These are phyloP conservation scores for Saguinus midas DNA, from an alignment of 2,113 vertebrate genomes.

Conservation along the genomic window DNA sequence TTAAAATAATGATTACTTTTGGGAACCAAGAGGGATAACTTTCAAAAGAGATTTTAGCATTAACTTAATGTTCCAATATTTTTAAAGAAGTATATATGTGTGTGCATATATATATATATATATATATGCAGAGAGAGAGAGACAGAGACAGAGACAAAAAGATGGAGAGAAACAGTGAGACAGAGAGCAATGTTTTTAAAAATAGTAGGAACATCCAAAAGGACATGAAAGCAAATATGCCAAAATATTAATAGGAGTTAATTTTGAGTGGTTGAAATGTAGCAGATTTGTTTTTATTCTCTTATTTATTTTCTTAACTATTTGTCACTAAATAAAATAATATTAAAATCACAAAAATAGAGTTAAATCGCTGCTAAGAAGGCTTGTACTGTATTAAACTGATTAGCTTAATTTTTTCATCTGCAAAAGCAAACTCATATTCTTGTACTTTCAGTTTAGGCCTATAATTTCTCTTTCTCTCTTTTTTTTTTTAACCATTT, in stretches of 20 bases:
- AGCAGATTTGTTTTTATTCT: neutral
- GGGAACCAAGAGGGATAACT: neutral
- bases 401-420: neutral
- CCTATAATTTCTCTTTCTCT: neutral
- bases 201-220: neutral
- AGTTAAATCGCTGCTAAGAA: neutral
- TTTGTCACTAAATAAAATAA: slow-evolving; percentile 4
- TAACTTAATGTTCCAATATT: neutral
- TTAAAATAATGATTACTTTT: neutral
- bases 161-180: neutral
- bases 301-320: neutral
- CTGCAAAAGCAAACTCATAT: neutral
- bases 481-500: neutral
- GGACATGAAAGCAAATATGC: neutral
- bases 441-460: neutral
- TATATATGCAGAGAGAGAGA: neutral
- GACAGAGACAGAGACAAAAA: neutral
- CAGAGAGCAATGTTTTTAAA: neutral
- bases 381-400: neutral
- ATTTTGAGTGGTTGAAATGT: neutral
- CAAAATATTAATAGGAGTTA: neutral
- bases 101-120: neutral
- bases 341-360: slow-evolving; percentile 22
- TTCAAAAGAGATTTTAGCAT: neutral
- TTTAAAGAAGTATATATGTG: neutral